Evolutionary conservation across 2,797 vertebrate genomes (phyloP).

Genomic region (Periophthalmus magnuspinnatus): DNA sequence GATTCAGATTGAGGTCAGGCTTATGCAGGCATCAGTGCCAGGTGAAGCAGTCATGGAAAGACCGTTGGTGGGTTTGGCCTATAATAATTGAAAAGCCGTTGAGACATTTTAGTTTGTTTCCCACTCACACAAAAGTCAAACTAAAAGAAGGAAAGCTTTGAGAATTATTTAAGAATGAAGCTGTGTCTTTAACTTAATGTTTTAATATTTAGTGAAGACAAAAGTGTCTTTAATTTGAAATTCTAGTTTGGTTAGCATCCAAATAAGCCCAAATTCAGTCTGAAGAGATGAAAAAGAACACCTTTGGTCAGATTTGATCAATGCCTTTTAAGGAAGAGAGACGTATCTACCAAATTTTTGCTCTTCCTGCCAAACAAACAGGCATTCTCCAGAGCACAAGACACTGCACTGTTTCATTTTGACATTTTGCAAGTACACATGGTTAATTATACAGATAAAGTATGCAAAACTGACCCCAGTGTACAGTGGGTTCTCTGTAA

Average conservation of each 20-base stretch:
- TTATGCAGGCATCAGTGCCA: constrained; percentile 26
- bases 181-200: background rate
- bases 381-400: constrained; percentile 45
- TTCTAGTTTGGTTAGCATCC: background rate
- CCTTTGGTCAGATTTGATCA: constrained; percentile 26
- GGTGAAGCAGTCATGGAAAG: constrained; percentile 56
- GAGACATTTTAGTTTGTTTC: constrained; percentile 38
- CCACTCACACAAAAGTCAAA: constrained; percentile 17
- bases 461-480: background rate
- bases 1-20: constrained; percentile 46
- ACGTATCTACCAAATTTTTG: constrained; percentile 34
- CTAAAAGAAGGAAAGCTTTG: constrained; percentile 40
- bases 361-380: constrained; percentile 33
- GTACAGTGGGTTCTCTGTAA: background rate
- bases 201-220: background rate
- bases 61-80: constrained; percentile 35
- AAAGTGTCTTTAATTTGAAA: constrained; percentile 2
- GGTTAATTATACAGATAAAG: background rate
- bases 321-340: constrained; percentile 59
- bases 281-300: constrained; percentile 41
- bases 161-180: background rate
- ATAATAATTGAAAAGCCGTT: constrained; percentile 1
- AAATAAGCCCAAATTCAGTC: constrained; percentile 9
- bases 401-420: constrained; percentile 21
- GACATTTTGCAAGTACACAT: background rate